Percentiles rank a stretch among this genome's conserved stretches.
phyloP scores from a whole-genome alignment of 2,113 vertebrate genomes.

The Lucifuga dentata region DNA sequence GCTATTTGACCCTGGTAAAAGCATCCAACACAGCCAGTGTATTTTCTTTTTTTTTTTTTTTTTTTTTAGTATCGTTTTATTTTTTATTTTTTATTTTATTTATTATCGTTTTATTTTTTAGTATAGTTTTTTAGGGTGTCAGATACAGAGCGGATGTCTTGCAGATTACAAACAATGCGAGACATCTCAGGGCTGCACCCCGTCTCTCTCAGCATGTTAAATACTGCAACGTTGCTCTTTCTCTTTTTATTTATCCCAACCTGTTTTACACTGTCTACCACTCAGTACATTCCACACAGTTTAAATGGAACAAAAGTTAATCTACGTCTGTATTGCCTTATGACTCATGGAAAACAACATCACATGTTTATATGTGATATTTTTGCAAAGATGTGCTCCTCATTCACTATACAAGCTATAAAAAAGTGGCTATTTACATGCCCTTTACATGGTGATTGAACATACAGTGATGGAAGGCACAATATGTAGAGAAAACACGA shows the following conservation, averaged over 20 bases:
- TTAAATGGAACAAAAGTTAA: slow-evolving; percentile 37
- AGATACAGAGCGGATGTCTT: slow-evolving; percentile 37
- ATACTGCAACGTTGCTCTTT: slow-evolving; percentile 45
- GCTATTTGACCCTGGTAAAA: slow-evolving; percentile 55
- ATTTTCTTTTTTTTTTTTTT: no score
- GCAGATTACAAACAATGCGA: slow-evolving; percentile 52
- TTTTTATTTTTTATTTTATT: no score
- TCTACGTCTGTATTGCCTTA: slow-evolving; percentile 11
- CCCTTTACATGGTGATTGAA: slow-evolving; percentile 17
- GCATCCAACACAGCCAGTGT: slow-evolving; percentile 34
- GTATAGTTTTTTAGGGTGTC: slow-evolving; percentile 40
- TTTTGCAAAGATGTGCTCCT: no score
- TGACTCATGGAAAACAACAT: background rate
- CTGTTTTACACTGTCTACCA: slow-evolving; percentile 32
- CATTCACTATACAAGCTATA: no score
- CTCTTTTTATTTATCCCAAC: slow-evolving; percentile 27
- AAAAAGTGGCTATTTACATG: slow-evolving; percentile 1
- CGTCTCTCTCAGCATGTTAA: slow-evolving; percentile 40
- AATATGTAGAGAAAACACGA: slow-evolving; percentile 30
- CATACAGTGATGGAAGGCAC: slow-evolving; percentile 18
- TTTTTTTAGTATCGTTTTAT: no score
- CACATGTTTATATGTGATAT: no score
- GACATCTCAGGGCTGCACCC: slow-evolving; percentile 40
- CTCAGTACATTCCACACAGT: background rate
- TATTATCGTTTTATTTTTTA: no score